phyloP scores from a whole-genome alignment of 2,888 invertebrate genomes.

The Ectropis crepuscularia region DNA sequence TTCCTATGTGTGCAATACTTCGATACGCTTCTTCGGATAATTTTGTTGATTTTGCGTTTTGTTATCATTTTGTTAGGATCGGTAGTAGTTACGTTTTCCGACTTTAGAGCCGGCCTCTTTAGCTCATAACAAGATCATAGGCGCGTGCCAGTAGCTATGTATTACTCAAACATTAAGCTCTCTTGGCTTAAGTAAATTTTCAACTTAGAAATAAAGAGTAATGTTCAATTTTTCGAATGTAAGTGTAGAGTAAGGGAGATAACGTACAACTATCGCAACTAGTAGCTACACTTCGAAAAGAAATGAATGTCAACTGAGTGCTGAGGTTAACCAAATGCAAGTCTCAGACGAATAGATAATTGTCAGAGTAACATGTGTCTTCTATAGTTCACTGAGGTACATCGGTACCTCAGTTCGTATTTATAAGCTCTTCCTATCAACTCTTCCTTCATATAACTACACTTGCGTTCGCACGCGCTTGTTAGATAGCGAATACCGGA shows the following conservation, averaged over 20 bases:
- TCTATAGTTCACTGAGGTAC: too few relatives aligned
- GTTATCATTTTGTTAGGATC: conserved; percentile 61
- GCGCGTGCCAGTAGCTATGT: conserved; percentile 35
- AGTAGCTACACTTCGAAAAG: conserved; percentile 30
- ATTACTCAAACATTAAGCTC: conserved; percentile 33
- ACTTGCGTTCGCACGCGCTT: conserved; percentile 44
- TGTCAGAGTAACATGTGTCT: too few relatives aligned
- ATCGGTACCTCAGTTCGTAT: too few relatives aligned
- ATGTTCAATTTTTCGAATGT: neutral
- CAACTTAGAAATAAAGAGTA: neutral
- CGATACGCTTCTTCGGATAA: conserved; percentile 76
- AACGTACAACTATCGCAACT: conserved; percentile 37
- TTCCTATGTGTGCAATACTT: conserved; percentile 77
- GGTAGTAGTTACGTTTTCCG: conserved; percentile 60
- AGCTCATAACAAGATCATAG: conserved; percentile 36
- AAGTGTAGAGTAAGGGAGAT: conserved; percentile 2
- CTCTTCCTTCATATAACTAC: conserved; percentile 14
- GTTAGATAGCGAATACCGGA: conserved; percentile 40
- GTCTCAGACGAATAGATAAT: too few relatives aligned
- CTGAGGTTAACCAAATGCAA: too few relatives aligned
- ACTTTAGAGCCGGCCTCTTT: conserved; percentile 53
- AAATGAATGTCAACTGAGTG: too few relatives aligned
- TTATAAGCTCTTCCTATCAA: too few relatives aligned
- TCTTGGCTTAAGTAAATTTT: neutral
- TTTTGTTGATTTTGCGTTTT: conserved; percentile 62